Conservation (phyloP, 2,888 invertebrate genomes). For the Erannis defoliaria region DNA sequence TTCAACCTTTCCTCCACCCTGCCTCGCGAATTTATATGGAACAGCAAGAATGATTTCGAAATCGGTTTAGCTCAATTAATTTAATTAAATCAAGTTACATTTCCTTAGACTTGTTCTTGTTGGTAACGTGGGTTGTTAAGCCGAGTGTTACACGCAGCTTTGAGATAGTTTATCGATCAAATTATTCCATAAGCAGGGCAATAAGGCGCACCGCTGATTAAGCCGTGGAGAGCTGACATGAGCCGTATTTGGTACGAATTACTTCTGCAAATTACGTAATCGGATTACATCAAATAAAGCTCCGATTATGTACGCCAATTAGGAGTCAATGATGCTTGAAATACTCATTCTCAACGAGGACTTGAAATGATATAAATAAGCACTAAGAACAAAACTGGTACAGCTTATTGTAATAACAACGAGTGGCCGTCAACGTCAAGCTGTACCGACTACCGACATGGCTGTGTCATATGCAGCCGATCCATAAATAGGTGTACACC, state of each 20-base stretch:
- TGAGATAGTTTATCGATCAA: constrained; percentile 23
- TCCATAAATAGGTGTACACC: constrained; percentile 37
- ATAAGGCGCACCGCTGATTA: constrained; percentile 27
- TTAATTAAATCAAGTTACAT: constrained; percentile 15
- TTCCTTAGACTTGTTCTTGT: constrained; percentile 17
- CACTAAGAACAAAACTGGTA: neutral
- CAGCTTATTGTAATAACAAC: constrained; percentile 3
- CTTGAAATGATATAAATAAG: constrained; percentile 6
- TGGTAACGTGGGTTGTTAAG: constrained; percentile 27
- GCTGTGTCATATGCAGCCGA: constrained; percentile 34
- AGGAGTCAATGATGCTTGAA: constrained; percentile 13
- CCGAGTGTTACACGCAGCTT: constrained; percentile 6
- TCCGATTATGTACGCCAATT: constrained; percentile 19
- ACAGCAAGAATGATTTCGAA: neutral
- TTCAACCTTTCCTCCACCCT: neutral
- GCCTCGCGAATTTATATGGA: neutral
- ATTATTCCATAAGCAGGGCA: constrained; percentile 19
- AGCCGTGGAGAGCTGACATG: constrained; percentile 26
- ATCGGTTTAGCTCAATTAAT: constrained; percentile 8
- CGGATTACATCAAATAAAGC: constrained; percentile 26
- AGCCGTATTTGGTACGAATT: constrained; percentile 24
- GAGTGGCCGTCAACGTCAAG: constrained; percentile 18
- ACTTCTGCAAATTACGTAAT: constrained; percentile 23
- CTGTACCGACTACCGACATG: constrained; percentile 18
- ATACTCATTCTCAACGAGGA: constrained; percentile 3